Conservation (phyloP, 2,797 vertebrate species). For the Syndactyla subalaris region DNA sequence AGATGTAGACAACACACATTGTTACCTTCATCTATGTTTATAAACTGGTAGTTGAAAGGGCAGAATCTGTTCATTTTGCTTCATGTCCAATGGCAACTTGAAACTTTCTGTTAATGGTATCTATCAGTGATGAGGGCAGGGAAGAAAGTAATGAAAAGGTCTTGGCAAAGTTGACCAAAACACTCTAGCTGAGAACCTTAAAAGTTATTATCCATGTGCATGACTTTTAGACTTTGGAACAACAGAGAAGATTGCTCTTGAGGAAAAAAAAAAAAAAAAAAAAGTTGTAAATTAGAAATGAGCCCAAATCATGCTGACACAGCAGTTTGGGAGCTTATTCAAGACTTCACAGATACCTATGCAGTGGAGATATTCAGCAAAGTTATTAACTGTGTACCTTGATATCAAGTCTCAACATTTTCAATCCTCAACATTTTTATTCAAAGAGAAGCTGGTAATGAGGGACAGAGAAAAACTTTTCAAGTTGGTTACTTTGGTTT, state of each 20-base stretch:
- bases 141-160: background rate
- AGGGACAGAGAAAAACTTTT: background rate
- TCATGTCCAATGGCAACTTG: background rate
- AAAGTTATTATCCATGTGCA: background rate
- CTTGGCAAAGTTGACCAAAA: background rate
- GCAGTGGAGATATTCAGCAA: background rate
- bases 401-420: background rate
- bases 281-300: background rate
- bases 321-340: background rate
- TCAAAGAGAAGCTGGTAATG: background rate
- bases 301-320: background rate
- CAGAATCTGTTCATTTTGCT: conserved; percentile 40
- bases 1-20: conserved; percentile 30
- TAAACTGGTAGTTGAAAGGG: conserved; percentile 51
- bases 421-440: background rate
- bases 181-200: background rate
- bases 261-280: fast-evolving
- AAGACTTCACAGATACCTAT: background rate
- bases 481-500: background rate
- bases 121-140: background rate
- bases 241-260: background rate
- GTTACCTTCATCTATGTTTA: conserved; percentile 60
- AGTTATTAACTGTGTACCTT: background rate
- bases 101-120: conserved; percentile 7
- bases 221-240: background rate